phyloP scores from a whole-genome alignment of 2,888 invertebrate species.

The Callyntrura sp. region DNA sequence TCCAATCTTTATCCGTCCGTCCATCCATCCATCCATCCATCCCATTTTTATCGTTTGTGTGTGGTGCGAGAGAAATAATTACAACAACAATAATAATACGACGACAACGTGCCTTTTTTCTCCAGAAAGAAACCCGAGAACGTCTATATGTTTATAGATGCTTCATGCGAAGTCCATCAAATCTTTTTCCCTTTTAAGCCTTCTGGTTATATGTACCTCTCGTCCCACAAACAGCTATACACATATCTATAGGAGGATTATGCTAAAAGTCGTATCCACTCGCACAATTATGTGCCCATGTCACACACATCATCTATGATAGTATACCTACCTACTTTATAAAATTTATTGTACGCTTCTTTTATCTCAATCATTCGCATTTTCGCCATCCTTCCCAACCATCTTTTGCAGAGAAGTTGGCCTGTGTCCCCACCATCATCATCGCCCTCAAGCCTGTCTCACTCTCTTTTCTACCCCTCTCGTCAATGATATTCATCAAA shows the following conservation, averaged over 20 bases:
- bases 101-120: conserved; percentile 29
- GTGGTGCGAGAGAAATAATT: not conserved
- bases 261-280: not conserved
- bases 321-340: conserved; percentile 14
- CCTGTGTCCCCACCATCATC: conserved; percentile 8
- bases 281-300: not conserved
- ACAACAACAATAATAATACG: conserved; percentile 36
- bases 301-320: not conserved
- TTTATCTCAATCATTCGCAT: not conserved
- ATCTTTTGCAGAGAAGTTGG: not conserved
- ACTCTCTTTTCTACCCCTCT: not conserved
- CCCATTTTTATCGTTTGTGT: conserved; percentile 2
- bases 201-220: not conserved
- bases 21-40: conserved; percentile 40
- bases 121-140: not conserved
- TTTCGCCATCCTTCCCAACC: not conserved
- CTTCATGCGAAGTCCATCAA: too few relatives aligned
- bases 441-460: not conserved
- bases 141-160: too few relatives aligned
- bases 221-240: not conserved
- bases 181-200: not conserved
- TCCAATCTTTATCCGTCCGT: conserved; percentile 47
- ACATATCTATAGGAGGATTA: too few relatives aligned
- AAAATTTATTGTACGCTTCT: not conserved
- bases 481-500: too few relatives aligned